phyloP scores from a whole-genome alignment of 2,113 vertebrate genomes.

The Fregata magnificens region DNA sequence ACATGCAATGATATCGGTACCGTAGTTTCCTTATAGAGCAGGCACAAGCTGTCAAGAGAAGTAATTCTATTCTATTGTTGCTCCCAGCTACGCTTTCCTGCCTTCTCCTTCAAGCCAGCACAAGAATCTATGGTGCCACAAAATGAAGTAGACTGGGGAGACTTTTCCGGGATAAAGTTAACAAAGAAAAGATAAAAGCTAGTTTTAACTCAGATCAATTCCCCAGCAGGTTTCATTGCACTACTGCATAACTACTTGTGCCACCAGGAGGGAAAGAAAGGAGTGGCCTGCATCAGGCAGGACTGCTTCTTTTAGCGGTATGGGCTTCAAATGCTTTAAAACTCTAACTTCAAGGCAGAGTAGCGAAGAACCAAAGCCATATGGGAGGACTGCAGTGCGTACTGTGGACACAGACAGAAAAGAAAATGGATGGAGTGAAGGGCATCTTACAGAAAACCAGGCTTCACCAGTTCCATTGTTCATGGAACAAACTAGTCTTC shows the following conservation, averaged over 20 bases:
- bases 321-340: not conserved
- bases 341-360: not conserved
- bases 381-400: not conserved
- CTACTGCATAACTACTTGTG: not conserved
- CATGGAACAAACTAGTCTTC: not conserved
- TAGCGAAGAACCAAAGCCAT: not conserved
- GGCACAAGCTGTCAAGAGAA: not conserved
- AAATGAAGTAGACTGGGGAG: not conserved
- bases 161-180: not conserved
- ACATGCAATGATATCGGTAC: accelerated
- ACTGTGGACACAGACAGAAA: not conserved
- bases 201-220: not conserved
- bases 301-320: not conserved
- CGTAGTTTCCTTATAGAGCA: not conserved
- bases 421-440: not conserved
- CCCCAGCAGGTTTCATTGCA: not conserved
- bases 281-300: not conserved
- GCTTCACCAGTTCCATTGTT: not conserved
- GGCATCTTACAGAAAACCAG: not conserved
- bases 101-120: not conserved
- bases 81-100: not conserved
- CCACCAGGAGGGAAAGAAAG: not conserved
- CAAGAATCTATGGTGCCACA: not conserved
- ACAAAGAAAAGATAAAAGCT: not conserved
- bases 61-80: not conserved